Evolutionary conservation across 2,888 invertebrate species (phyloP).

Genomic region (Torymus aiolomorphi): DNA sequence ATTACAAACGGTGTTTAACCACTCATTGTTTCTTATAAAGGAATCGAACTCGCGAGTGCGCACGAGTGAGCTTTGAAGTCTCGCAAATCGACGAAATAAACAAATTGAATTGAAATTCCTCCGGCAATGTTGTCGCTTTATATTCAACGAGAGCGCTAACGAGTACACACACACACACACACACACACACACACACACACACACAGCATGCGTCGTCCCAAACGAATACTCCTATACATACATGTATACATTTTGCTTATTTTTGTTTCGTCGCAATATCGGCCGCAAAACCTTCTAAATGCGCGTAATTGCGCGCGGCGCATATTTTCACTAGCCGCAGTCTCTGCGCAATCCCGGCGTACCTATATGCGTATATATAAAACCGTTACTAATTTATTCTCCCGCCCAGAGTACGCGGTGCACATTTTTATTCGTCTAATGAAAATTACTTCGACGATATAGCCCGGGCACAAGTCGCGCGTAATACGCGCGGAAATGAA

Average conservation of each 20-base stretch:
- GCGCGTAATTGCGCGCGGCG: too few relatives aligned
- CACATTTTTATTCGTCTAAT: conserved; percentile 37
- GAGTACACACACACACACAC: neutral
- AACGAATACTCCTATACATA: too few relatives aligned
- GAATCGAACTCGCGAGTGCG: neutral
- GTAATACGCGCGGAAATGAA: neutral
- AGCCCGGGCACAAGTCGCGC: neutral
- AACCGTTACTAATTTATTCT: neutral
- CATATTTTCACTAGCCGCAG: too few relatives aligned
- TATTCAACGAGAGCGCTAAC: conserved; percentile 11
- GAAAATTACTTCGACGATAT: conserved; percentile 35
- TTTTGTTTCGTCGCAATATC: too few relatives aligned
- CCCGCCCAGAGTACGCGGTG: neutral
- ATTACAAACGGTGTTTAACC: too few relatives aligned
- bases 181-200: too few relatives aligned
- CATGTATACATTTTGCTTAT: too few relatives aligned
- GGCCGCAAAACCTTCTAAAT: too few relatives aligned
- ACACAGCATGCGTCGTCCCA: too few relatives aligned
- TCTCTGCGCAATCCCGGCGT: too few relatives aligned
- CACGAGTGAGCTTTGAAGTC: conserved; percentile 5
- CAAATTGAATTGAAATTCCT: conserved; percentile 12
- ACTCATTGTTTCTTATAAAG: neutral
- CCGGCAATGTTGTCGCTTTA: neutral
- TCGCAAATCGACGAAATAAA: conserved; percentile 15
- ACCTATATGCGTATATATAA: neutral